These are phyloP conservation scores for Epistrophe eligans DNA, from an alignment of 2,888 invertebrate genomes.

Conservation along the genomic window DNA sequence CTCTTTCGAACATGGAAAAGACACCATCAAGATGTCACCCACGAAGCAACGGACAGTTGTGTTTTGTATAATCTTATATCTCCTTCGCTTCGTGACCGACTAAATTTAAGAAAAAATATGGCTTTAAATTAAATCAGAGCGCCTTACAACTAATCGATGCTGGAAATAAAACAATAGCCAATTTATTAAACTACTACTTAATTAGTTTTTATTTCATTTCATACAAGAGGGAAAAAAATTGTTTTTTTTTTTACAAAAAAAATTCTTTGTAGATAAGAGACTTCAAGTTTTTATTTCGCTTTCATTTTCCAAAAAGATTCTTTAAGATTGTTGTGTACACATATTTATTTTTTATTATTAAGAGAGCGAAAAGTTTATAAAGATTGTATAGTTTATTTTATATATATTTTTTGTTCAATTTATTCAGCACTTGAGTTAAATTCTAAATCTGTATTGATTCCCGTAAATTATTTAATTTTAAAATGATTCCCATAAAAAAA, in stretches of 20 bases:
- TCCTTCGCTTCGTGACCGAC: no score
- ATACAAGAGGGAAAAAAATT: slow-evolving; percentile 37
- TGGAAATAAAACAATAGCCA: background rate
- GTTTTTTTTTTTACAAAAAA: slow-evolving; percentile 2
- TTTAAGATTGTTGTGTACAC: slow-evolving; percentile 19
- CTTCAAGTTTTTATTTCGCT: slow-evolving; percentile 1
- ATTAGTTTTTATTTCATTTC: slow-evolving; percentile 52
- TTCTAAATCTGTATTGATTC: slow-evolving; percentile 60
- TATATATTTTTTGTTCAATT: slow-evolving; percentile 59
- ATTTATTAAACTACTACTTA: slow-evolving; percentile 53
- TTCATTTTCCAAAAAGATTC: slow-evolving; percentile 41
- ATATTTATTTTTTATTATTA: slow-evolving; percentile 42
- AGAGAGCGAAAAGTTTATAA: slow-evolving; percentile 64
- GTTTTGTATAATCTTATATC: no score
- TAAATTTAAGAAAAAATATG: no score
- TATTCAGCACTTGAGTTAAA: slow-evolving; percentile 81
- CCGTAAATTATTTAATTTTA: slow-evolving; percentile 17
- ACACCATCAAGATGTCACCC: no score
- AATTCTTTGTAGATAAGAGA: slow-evolving; percentile 25
- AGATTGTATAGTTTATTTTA: slow-evolving; percentile 62
- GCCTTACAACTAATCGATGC: background rate
- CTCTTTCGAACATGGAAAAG: no score
- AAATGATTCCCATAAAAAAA: slow-evolving; percentile 18
- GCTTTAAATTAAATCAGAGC: background rate
- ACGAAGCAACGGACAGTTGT: no score